Conservation (phyloP, 1,140 invertebrate species). For the Trichonephila clavipes region DNA sequence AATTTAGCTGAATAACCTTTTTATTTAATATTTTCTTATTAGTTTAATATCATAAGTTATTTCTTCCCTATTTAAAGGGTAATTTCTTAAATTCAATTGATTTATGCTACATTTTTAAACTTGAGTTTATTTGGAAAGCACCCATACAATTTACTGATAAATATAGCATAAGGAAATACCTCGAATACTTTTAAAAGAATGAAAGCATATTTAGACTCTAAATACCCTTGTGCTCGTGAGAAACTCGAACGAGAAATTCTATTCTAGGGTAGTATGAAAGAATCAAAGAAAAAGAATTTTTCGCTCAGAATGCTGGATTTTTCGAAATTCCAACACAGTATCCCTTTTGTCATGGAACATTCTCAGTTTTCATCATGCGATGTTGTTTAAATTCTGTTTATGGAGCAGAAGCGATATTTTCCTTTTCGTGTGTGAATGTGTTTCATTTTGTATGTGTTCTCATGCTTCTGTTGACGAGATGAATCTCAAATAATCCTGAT, state of each 20-base stretch:
- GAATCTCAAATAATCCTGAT: constrained; percentile 70
- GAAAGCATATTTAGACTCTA: background rate
- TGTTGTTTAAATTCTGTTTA: constrained; percentile 73
- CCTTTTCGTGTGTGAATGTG: constrained; percentile 7
- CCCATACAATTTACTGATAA: no score
- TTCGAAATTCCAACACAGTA: constrained; percentile 59
- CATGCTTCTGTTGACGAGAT: constrained; percentile 51
- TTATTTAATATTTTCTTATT: no score
- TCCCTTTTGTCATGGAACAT: constrained; percentile 65
- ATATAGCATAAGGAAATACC: background rate
- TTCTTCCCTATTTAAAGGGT: no score
- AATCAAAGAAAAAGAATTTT: background rate
- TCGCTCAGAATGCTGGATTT: constrained; percentile 47
- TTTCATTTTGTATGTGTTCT: constrained; percentile 51
- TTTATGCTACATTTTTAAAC: no score
- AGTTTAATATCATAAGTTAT: no score
- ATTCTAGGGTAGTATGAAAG: background rate
- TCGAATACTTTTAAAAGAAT: background rate
- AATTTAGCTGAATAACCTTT: no score
- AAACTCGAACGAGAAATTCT: background rate
- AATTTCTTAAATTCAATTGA: no score
- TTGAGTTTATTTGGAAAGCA: no score
- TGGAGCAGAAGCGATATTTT: constrained; percentile 49
- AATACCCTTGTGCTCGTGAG: background rate
- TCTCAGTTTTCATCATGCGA: constrained; percentile 61